Percentiles rank a stretch among this genome's conserved stretches.
These are phyloP conservation scores for Maccullochella peelii DNA, from an alignment of 2,113 vertebrate genomes.

Conservation along the genomic window DNA sequence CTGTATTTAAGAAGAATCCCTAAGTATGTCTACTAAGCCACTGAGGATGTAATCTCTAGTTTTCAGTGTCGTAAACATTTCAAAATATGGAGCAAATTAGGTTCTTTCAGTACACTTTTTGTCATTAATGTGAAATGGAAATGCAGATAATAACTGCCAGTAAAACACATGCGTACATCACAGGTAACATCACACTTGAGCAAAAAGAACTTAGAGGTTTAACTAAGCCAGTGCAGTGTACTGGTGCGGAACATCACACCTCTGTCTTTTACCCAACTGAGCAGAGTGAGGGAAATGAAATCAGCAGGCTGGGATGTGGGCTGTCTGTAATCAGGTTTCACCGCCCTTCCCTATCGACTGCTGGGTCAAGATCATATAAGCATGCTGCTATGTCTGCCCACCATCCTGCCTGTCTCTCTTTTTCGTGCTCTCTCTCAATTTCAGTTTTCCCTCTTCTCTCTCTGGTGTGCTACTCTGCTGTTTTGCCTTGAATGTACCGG, in stretches of 20 bases:
- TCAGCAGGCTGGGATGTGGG: slow-evolving; percentile 75
- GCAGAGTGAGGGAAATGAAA: slow-evolving; percentile 73
- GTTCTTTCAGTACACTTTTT: background rate
- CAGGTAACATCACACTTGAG: slow-evolving; percentile 40
- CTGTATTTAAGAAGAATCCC: slow-evolving; percentile 3
- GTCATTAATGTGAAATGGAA: slow-evolving; percentile 15
- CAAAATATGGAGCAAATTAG: background rate
- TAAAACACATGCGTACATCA: slow-evolving; percentile 36
- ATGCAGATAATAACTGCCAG: background rate
- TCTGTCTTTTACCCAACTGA: slow-evolving; percentile 60
- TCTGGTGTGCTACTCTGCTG: slow-evolving; percentile 5
- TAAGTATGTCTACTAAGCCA: background rate
- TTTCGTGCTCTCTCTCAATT: slow-evolving; percentile 46
- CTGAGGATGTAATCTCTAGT: background rate
- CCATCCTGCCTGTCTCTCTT: slow-evolving; percentile 60
- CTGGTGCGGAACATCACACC: slow-evolving; percentile 67
- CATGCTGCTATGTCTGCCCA: slow-evolving; percentile 69
- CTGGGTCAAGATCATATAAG: slow-evolving; percentile 74
- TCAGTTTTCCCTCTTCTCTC: slow-evolving; percentile 13
- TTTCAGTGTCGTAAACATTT: slow-evolving; percentile 6
- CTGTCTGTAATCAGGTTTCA: slow-evolving; percentile 79
- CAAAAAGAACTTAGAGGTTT: slow-evolving; percentile 38
- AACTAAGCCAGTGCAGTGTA: slow-evolving; percentile 48
- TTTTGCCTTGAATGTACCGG: slow-evolving; percentile 9
- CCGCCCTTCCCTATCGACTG: slow-evolving; percentile 74